Evolutionary conservation across 2,113 vertebrate species (phyloP).

Genomic region (Anolis carolinensis): DNA sequence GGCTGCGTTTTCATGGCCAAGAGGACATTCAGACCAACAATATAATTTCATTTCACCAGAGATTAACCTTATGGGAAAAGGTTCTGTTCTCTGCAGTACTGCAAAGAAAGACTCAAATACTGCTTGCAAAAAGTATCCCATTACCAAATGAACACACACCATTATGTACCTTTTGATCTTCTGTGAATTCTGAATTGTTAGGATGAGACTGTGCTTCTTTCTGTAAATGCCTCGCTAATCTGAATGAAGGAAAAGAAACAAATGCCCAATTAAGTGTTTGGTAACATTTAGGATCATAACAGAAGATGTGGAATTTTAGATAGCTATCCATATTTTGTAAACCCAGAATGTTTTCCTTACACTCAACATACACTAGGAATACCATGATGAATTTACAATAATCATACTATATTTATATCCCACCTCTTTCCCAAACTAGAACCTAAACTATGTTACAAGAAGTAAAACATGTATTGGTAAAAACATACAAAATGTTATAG

Average conservation of each 20-base stretch:
- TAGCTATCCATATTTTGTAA: too few species aligned
- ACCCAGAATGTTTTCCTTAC: too few species aligned
- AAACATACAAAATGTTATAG: too few species aligned
- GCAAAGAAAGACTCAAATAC: not conserved
- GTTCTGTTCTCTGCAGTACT: not conserved
- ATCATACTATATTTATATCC: too few species aligned
- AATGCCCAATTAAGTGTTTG: not conserved
- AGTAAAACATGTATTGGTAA: too few species aligned
- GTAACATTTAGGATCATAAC: conserved; percentile 24
- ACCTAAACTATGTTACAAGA: too few species aligned
- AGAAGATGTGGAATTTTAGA: not conserved
- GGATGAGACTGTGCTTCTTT: conserved; percentile 92
- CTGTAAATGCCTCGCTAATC: conserved; percentile 94
- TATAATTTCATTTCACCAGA: conserved; percentile 22
- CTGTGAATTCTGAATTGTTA: conserved; percentile 91
- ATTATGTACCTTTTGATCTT: conserved; percentile 93
- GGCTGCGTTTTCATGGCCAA: too few species aligned
- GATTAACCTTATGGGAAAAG: not conserved
- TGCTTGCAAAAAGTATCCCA: conserved; percentile 3
- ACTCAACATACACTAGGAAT: too few species aligned
- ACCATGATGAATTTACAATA: too few species aligned
- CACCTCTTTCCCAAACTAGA: too few species aligned
- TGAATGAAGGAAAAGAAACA: conserved; percentile 64
- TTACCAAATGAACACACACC: conserved; percentile 20
- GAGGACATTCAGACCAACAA: not conserved